Base-by-base conservation (phyloP, 1,140 invertebrate genomes). In the Nasonia vitripennis region DNA sequence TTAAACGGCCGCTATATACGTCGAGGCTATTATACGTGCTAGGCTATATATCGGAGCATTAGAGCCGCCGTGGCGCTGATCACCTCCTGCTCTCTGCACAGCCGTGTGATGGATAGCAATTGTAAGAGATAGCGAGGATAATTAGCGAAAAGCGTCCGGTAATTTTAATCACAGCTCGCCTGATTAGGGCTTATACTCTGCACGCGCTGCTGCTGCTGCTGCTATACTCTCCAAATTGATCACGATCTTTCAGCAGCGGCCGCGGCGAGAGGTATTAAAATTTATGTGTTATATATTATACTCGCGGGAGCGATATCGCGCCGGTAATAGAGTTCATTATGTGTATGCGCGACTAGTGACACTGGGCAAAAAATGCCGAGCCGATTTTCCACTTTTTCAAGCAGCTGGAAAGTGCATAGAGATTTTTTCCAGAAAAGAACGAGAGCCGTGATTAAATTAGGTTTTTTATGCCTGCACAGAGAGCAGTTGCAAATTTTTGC, bases 181-280 rank as follows among this genome's bases (percentile, higher is more conserved):
- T 45, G 41, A 45, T 45, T 45, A 45, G 41, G 7, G 6, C 41
- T 45, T 45, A 45, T 45, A 45, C 10, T 9, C 37, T 41, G 37
- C 37, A 41, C 37, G 41, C 41, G 37, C 41, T 7, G 9, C 6
- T 37, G 5, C 34, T 37, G 5, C 5, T 4, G 34, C 34, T 37
- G 3, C 34, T 37, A 37, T 37, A 37, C 41, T 45, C 85, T 87
- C 87, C 89, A 90, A 92, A 90, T 91, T 89, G 88, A 78, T 78
- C 77, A 62, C 77, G 89, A 90, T 89, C 89, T 80, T 51, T 73
- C 73, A n/a, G 27, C 27, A 1, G 27, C 68, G 12, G 51, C 51
- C 17, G 51, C 51, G 5, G 12, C 77, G 9, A 23, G 48, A 27
- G 77, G 23, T 84, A 11, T 45, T 45, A 73, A 89, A n/a, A 55